Evolutionary conservation across 2,113 vertebrate species (phyloP).

Genomic region (Centrocercus urophasianus): DNA sequence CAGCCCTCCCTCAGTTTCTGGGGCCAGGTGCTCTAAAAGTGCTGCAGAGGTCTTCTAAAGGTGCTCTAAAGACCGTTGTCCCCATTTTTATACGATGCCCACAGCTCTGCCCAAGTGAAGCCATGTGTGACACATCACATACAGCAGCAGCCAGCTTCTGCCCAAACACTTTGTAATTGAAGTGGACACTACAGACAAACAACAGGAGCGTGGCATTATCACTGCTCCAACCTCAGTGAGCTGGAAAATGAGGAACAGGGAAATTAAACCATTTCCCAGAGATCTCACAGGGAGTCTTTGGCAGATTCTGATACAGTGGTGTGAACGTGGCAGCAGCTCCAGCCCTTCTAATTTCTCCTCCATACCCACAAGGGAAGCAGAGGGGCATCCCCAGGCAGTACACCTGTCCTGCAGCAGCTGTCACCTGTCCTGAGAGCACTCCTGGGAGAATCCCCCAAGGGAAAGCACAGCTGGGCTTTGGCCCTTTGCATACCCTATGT

Average conservation of each 20-base stretch:
- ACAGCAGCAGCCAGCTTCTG: background rate
- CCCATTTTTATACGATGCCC: background rate
- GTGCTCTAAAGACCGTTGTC: background rate
- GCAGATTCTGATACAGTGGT: fast-evolving
- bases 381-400: fast-evolving
- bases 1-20: background rate
- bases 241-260: background rate
- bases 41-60: no score
- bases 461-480: background rate
- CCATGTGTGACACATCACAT: background rate
- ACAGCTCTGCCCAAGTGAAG: background rate
- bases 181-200: background rate
- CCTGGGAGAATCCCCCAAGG: background rate
- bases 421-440: fast-evolving
- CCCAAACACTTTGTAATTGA: background rate
- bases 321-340: background rate
- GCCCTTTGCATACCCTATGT: fast-evolving
- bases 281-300: background rate
- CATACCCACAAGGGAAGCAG: no score
- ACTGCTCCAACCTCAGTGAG: background rate
- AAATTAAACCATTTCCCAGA: background rate
- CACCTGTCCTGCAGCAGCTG: background rate
- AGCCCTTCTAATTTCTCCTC: no score
- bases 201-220: background rate
- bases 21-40: background rate